Evolutionary conservation across 2,797 vertebrate genomes (phyloP), one percentile per base, ranked within the genome.

Genomic region (Cyclopterus lumpus): DNA sequence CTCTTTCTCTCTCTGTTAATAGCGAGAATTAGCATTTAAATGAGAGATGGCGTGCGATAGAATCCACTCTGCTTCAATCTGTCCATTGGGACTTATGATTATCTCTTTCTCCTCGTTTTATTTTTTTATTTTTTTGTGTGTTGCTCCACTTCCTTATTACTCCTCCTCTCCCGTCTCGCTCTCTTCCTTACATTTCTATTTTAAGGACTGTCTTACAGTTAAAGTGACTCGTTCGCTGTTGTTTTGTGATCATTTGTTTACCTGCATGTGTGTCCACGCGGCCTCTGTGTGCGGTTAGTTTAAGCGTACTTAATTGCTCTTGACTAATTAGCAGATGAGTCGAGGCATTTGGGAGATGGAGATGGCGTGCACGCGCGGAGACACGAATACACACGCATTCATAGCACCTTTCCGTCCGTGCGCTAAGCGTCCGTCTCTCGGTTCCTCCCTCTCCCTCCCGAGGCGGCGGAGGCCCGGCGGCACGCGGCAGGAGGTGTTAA

Each of bases 11-110:
- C 77, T 54, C 72, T 76, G 82, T 86, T 93, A 91, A 94, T 91
- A 84, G 86, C 92, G 94, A 93, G 94, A 95, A 96, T 96, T 96
- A 96, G 95, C 95, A 96, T 97, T 96, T 96, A 96, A 96, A 96
- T 96, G 95, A 96, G 95, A 95, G 92, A 80, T 90, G 80, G 93
- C 93, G 93, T 94, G 94, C 94, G 95, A 95, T 94, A 93, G 94
- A 96, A 95, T 91, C 90, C 90, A 69, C 85, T 90, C 88, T 73
- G 84, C 88, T 82, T 86, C 87, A 86, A 96, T 95, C 79, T 91
- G 88, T 88, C 92, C 89, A 79, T 69, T 78, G 93, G 91, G 92
- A 92, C 78, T 84, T 84, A 75, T 88, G 90, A 92, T 92, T 90
- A 89, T 83, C 87, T 90, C 87, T 80, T 86, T 85, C 87, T 88